Conservation (phyloP, 2,888 invertebrate species). For the Salticus scenicus region DNA sequence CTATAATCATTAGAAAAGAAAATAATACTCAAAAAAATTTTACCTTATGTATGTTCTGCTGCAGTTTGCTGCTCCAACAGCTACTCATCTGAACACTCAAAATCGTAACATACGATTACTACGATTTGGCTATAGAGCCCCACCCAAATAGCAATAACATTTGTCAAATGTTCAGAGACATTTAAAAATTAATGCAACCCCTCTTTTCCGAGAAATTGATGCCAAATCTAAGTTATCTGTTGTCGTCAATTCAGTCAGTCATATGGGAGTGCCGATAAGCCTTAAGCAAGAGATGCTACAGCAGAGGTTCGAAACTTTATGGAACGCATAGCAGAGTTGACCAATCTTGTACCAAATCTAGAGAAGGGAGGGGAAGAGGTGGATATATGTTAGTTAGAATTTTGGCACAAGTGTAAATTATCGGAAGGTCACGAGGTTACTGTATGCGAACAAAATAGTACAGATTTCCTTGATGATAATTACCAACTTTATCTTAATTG, state of each 20-base stretch:
- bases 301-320: slow-evolving; percentile 34
- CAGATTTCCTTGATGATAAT: not conserved
- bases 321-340: slow-evolving; percentile 35
- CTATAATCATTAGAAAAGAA: slow-evolving; percentile 4
- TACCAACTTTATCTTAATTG: too few species aligned
- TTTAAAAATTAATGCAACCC: slow-evolving; percentile 34
- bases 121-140: slow-evolving; percentile 28
- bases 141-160: slow-evolving; percentile 49
- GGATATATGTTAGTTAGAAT: not conserved
- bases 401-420: not conserved
- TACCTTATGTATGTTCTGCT: slow-evolving; percentile 27
- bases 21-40: not conserved
- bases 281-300: not conserved
- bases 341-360: slow-evolving; percentile 29
- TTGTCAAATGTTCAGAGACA: slow-evolving; percentile 48
- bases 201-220: not conserved
- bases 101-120: slow-evolving; percentile 17
- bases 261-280: slow-evolving; percentile 42
- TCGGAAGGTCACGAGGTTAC: not conserved
- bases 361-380: not conserved
- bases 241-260: slow-evolving; percentile 31
- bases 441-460: not conserved
- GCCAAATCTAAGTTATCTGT: slow-evolving; percentile 39
- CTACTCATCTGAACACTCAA: slow-evolving; percentile 35
- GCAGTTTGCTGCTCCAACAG: not conserved